Evolutionary conservation across 1,140 invertebrate species (phyloP), one percentile per base, ranked within the genome.

Genomic region (Venustaconcha ellipsiformis): DNA sequence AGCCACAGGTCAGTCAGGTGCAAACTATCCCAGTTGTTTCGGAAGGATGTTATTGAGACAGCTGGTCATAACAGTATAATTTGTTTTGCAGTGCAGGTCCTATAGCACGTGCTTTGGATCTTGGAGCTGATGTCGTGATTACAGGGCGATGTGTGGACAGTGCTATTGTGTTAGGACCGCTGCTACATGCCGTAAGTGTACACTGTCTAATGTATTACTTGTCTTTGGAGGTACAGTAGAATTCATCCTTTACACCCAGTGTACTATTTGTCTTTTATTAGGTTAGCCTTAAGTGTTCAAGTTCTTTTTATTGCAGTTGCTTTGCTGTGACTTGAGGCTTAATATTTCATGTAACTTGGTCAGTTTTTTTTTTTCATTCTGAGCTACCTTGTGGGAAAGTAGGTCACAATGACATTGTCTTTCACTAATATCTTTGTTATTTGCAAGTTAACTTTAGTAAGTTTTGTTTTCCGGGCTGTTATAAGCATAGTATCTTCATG

Each of bases 81-180:
- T 68, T 30, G 26, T 73, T 57, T 57, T 73, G 30, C 77, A 90
- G 91, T 58, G 91, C 91, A 72, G 90, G 90, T 26, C 89, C 91
- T n/a, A 91, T 92, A 62, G 86, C 86, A 13, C 80, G 85, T 76
- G 92, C 91, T 57, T 80, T 92, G 60, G 88, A 91, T 60, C 78
- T 88, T 73, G 92, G 91, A 60, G 92, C 92, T 48, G 92, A 92
- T 84, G 82, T 92, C 66, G 91, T 92, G 11, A 88, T 92, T 23
- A 92, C 92, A 58, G 92, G 92, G 17, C 74, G 92, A 68, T 92
- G 92, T 89, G 89, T 90, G 59, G 92, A 92, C 81, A 92, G 91
- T 85, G 90, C 92, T 57, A 67, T 92, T 57, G 91, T 89, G 12
- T 81, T 92, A 14, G 92, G 86, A 67, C 92, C 92, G 37, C 86